Evolutionary conservation across 1,140 invertebrate genomes (phyloP).

Genomic region (Drosophila mauritiana): DNA sequence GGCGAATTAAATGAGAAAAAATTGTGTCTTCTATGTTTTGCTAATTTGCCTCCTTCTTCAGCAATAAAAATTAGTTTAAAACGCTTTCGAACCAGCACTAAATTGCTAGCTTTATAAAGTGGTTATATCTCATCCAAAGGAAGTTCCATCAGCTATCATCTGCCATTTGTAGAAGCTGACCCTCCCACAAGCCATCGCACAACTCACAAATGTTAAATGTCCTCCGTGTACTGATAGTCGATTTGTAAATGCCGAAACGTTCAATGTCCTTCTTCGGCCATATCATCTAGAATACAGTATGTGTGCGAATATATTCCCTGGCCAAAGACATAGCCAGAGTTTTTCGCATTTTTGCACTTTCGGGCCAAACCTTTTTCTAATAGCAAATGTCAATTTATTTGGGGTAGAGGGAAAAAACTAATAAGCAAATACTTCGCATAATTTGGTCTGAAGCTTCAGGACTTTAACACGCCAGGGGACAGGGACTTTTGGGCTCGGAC

Average conservation of each 20-base stretch:
- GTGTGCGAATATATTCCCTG: slow-evolving; percentile 3
- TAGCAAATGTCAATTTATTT: slow-evolving; percentile 75
- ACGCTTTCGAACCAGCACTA: not conserved
- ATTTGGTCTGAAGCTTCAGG: slow-evolving; percentile 52
- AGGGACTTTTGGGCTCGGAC: slow-evolving; percentile 34
- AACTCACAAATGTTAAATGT: slow-evolving; percentile 42
- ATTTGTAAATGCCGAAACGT: slow-evolving; percentile 45
- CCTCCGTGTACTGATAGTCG: slow-evolving; percentile 11
- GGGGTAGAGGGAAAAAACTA: slow-evolving; percentile 54
- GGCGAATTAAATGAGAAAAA: not conserved
- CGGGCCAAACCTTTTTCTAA: slow-evolving; percentile 77
- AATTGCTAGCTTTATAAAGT: slow-evolving; percentile 12
- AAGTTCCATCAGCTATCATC: not conserved
- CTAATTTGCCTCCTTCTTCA: no score
- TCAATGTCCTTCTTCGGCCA: slow-evolving; percentile 21
- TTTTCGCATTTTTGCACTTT: slow-evolving; percentile 71
- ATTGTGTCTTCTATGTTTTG: no score
- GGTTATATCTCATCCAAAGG: not conserved
- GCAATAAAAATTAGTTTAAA: not conserved
- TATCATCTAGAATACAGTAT: slow-evolving; percentile 34
- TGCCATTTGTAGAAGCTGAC: slow-evolving; percentile 1
- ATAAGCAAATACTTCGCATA: slow-evolving; percentile 82
- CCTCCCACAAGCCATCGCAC: slow-evolving; percentile 39
- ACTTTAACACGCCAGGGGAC: slow-evolving; percentile 63
- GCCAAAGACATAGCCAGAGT: slow-evolving; percentile 50